phyloP scores from a whole-genome alignment of 2,113 vertebrate genomes.

The Upupa epops region DNA sequence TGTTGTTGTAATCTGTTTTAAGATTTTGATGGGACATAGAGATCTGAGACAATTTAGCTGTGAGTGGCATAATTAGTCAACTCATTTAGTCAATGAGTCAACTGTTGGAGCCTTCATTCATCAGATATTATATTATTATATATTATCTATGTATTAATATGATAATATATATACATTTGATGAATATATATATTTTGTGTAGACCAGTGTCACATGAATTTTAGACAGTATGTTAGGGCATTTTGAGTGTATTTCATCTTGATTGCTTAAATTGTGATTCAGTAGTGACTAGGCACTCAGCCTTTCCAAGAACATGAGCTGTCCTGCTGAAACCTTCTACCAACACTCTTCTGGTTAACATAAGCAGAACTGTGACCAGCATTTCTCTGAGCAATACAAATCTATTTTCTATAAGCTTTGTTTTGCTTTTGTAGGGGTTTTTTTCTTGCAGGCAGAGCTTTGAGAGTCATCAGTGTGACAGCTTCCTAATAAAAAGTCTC shows the following conservation, averaged over 20 bases:
- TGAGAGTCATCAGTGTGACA: not conserved
- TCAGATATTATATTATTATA: too few species aligned
- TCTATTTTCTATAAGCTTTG: not conserved
- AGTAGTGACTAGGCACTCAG: not conserved
- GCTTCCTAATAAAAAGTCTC: not conserved
- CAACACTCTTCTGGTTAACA: not conserved
- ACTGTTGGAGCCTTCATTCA: not conserved
- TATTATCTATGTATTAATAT: too few species aligned
- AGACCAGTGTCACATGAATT: not conserved
- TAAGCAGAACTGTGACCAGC: not conserved
- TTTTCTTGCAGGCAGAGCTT: not conserved
- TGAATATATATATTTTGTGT: not conserved
- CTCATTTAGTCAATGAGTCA: too few species aligned
- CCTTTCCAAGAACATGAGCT: not conserved
- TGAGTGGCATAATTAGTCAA: not conserved
- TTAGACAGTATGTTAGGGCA: not conserved
- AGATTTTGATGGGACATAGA: not conserved
- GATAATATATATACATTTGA: too few species aligned
- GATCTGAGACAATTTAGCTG: not conserved
- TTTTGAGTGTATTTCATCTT: not conserved
- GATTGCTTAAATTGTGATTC: not conserved
- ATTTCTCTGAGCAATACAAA: rapidly evolving
- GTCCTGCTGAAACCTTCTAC: not conserved
- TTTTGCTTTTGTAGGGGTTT: not conserved
- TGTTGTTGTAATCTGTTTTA: not conserved